A percentile compares a stretch with the other conserved stretches of the same genome.
phyloP scores from a whole-genome alignment of 2,113 vertebrate species.

The Eptatretus burgeri region DNA sequence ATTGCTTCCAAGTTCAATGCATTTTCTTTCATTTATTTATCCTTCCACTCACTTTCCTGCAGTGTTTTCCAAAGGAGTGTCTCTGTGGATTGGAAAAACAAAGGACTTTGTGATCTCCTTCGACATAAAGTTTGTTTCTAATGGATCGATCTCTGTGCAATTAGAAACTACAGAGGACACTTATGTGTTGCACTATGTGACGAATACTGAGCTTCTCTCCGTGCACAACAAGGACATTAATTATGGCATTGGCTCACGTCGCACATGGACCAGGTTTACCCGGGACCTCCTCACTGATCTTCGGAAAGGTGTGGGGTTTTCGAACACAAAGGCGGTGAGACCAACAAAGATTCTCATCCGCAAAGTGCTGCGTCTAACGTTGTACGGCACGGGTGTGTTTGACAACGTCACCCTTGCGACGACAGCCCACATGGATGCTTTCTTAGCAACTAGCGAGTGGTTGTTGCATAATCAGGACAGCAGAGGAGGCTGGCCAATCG shows the following conservation, averaged over 20 bases:
- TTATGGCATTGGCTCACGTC: conserved; percentile 49
- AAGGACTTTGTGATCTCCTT: conserved; percentile 79
- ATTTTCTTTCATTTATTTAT: not conserved
- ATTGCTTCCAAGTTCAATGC: not conserved
- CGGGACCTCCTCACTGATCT: conserved; percentile 75
- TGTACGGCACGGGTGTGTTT: conserved; percentile 37
- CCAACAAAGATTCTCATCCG: conserved; percentile 78
- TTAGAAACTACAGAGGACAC: conserved; percentile 70
- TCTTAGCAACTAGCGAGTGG: conserved; percentile 75
- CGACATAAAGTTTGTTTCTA: conserved; percentile 50
- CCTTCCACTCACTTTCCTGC: conserved; percentile 11
- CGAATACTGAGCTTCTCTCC: conserved; percentile 44
- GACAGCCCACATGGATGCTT: conserved; percentile 68
- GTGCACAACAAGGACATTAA: conserved; percentile 45
- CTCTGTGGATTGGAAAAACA: conserved; percentile 44
- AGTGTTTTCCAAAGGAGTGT: conserved; percentile 55
- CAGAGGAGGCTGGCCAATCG: conserved; percentile 73
- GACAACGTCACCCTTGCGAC: conserved; percentile 70
- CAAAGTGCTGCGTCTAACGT: conserved; percentile 34
- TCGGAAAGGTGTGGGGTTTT: conserved; percentile 68
- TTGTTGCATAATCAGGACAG: conserved; percentile 75
- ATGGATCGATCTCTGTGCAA: conserved; percentile 56
- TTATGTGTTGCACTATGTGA: conserved; percentile 57
- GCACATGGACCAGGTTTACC: conserved; percentile 56
- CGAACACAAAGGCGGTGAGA: conserved; percentile 81